phyloP scores from a whole-genome alignment of 2,113 vertebrate genomes.

The Gracilinanus agilis region DNA sequence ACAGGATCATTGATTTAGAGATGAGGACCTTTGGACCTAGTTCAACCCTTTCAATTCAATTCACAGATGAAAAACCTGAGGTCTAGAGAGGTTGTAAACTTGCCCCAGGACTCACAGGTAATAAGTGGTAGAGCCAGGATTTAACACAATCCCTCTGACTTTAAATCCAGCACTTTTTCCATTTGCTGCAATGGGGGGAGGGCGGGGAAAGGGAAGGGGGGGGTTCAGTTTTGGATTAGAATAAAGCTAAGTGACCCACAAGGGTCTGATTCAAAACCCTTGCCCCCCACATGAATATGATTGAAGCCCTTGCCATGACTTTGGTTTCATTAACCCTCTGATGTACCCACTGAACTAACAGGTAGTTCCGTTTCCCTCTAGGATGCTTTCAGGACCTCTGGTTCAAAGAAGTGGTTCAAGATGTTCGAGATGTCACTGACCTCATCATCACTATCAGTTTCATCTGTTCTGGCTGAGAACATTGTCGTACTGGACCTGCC shows the following conservation, averaged over 20 bases:
- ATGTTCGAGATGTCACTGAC: constrained; percentile 46
- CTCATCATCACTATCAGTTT: constrained; percentile 61
- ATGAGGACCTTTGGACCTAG: background rate
- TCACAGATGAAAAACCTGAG: background rate
- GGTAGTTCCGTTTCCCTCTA: background rate
- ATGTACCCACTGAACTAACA: too few relatives aligned
- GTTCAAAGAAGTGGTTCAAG: background rate
- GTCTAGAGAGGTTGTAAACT: background rate
- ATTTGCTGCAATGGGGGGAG: background rate
- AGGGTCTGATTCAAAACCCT: background rate
- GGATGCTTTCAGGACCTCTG: background rate
- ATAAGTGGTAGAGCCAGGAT: background rate
- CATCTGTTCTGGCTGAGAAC: background rate
- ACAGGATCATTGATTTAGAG: background rate
- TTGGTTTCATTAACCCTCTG: background rate
- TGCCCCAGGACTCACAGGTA: background rate
- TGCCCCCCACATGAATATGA: too few relatives aligned
- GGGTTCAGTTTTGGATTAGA: background rate
- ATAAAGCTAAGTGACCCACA: background rate
- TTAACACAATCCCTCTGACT: background rate
- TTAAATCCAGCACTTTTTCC: background rate
- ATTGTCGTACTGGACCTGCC: constrained; percentile 7
- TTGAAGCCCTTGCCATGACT: background rate
- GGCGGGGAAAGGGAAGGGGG: background rate
- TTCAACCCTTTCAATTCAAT: background rate